Evolutionary conservation across 1,140 invertebrate genomes (phyloP).

Genomic region (Bombyx mandarina): DNA sequence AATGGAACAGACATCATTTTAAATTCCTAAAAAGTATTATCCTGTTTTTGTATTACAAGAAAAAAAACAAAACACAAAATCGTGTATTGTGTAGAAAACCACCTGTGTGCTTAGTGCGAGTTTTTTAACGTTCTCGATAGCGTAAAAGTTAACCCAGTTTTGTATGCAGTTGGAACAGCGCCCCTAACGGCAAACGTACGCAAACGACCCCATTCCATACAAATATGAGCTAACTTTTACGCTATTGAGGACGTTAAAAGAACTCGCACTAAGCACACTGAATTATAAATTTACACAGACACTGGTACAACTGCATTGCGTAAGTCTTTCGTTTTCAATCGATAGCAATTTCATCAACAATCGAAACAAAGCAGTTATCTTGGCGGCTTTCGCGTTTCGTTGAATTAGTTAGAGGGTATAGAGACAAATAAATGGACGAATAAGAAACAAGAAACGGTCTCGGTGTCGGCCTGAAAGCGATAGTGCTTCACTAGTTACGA

Average conservation of each 20-base stretch:
- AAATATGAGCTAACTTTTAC: no score
- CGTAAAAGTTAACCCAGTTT: no score
- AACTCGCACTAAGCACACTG: not conserved
- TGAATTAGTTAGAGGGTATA: slow-evolving; percentile 49
- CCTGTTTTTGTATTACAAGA: not conserved
- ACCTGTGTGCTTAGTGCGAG: no score
- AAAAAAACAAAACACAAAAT: not conserved
- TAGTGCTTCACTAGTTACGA: slow-evolving; percentile 57
- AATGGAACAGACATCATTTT: no score
- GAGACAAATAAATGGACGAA: slow-evolving; percentile 29
- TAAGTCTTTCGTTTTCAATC: no score
- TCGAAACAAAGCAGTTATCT: slow-evolving; percentile 34
- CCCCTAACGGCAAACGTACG: no score
- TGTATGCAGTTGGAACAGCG: no score
- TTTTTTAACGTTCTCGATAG: no score
- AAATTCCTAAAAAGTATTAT: no score
- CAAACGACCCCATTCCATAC: no score
- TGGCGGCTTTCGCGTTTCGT: slow-evolving; percentile 29
- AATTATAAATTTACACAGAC: not conserved
- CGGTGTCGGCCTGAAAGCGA: slow-evolving; percentile 39
- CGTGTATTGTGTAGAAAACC: no score
- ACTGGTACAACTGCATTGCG: not conserved
- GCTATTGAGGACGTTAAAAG: no score
- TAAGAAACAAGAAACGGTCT: slow-evolving; percentile 46
- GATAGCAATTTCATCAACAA: slow-evolving; percentile 8